A percentile compares a stretch with the other conserved stretches of the same genome.
Conservation (phyloP, 2,888 invertebrate genomes). For the Chalcosyrphus nemorum region DNA sequence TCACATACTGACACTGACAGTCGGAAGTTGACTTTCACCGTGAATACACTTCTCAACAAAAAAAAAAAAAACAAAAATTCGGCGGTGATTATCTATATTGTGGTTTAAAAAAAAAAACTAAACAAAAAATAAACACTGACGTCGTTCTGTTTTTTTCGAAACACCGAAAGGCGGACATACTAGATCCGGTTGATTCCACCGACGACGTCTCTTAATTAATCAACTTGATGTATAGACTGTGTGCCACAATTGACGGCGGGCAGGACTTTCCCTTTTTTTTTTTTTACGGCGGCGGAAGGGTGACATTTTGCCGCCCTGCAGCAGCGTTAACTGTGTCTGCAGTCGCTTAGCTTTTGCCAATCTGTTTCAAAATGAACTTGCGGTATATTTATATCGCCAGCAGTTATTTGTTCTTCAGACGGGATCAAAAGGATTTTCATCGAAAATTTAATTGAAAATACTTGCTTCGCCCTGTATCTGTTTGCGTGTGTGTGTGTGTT, state of each 20-base stretch:
- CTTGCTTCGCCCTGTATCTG: too few relatives aligned
- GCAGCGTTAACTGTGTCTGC: slow-evolving; percentile 37
- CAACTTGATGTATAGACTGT: slow-evolving; percentile 47
- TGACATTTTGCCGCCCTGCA: slow-evolving; percentile 57
- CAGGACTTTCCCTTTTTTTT: slow-evolving; percentile 67
- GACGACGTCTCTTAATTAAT: slow-evolving; percentile 52
- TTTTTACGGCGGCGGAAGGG: too few relatives aligned
- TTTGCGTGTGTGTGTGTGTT: slow-evolving; percentile 31
- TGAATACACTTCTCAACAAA: slow-evolving; percentile 55
- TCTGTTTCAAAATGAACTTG: slow-evolving; percentile 53
- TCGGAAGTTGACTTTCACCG: slow-evolving; percentile 68
- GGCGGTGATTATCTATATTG: slow-evolving; percentile 34
- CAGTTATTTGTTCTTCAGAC: slow-evolving; percentile 69
- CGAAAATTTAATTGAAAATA: slow-evolving; percentile 71
- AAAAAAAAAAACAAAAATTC: slow-evolving; percentile 26
- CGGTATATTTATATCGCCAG: slow-evolving; percentile 61
- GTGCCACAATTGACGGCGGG: slow-evolving; percentile 42
- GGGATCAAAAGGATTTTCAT: slow-evolving; percentile 71
- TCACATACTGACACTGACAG: slow-evolving; percentile 59
- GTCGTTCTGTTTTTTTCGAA: too few relatives aligned
- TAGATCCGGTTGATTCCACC: slow-evolving; percentile 21
- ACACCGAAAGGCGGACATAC: too few relatives aligned
- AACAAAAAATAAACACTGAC: background rate
- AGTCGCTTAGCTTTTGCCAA: slow-evolving; percentile 48
- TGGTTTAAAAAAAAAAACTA: slow-evolving; percentile 10